These are phyloP conservation scores for Zoanthus gigantus DNA, from an alignment of 92 coral and sea anemone genomes.

Conservation along the genomic window DNA sequence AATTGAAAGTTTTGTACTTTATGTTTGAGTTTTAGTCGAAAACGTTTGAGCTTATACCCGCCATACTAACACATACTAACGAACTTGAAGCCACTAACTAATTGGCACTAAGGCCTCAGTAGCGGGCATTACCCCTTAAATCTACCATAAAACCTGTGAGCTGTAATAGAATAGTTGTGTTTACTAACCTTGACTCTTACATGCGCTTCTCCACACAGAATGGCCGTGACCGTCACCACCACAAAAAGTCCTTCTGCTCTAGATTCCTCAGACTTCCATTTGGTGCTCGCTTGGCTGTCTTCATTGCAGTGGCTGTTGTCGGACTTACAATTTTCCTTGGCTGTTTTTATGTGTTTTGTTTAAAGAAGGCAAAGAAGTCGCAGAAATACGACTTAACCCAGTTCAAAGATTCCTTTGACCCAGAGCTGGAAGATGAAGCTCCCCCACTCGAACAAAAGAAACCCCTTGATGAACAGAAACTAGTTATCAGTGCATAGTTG, in stretches of 20 bases:
- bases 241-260: slow-evolving; percentile 80
- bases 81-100: no score
- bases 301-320: slow-evolving; percentile 71
- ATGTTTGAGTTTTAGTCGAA: no score
- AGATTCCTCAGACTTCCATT: slow-evolving; percentile 94
- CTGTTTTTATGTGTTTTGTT: slow-evolving; percentile 89
- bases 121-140: not conserved
- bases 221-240: not conserved
- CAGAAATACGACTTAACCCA: slow-evolving; percentile 81
- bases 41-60: no score
- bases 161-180: not conserved
- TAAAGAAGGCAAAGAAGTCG: slow-evolving; percentile 77
- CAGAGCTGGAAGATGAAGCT: slow-evolving; percentile 92
- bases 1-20: no score
- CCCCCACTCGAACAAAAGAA: slow-evolving; percentile 89
- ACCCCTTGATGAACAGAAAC: slow-evolving; percentile 89
- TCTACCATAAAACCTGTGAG: not conserved
- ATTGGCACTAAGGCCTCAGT: no score
- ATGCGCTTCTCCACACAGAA: not conserved
- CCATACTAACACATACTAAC: no score
- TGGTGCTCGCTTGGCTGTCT: slow-evolving; percentile 91
- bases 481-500: slow-evolving; percentile 77
- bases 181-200: not conserved
- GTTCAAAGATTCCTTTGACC: slow-evolving; percentile 78
- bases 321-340: slow-evolving; percentile 80